Evolutionary conservation across 2,797 vertebrate species (phyloP).

Genomic region (Sylvilagus floridanus): DNA sequence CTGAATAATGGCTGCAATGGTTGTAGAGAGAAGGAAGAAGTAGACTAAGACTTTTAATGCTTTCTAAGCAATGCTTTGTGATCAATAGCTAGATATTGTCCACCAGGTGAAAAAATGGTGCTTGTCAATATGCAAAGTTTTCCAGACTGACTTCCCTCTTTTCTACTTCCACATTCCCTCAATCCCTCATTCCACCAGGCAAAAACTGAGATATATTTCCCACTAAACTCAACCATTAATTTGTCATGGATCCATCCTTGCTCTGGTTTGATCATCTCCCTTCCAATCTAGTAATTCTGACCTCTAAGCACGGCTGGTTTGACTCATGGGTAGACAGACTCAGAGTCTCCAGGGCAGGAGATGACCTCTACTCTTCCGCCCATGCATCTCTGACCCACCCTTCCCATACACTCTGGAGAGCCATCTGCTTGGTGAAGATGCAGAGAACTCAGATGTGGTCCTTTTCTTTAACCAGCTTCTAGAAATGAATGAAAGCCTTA

Average conservation of each 20-base stretch:
- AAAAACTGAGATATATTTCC: background rate
- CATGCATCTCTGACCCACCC: too few species aligned
- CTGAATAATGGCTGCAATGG: background rate
- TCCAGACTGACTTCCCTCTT: background rate
- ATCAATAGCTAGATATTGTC: background rate
- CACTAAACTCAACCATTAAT: background rate
- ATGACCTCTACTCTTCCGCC: background rate
- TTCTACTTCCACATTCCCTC: background rate
- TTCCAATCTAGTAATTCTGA: background rate
- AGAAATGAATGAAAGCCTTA: background rate
- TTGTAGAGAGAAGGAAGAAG: background rate
- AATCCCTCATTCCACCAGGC: background rate
- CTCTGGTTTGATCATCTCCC: background rate
- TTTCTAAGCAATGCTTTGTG: background rate
- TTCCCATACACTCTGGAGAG: background rate
- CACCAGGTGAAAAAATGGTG: background rate
- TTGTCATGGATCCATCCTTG: background rate
- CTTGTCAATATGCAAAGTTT: background rate
- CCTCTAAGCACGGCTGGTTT: too few species aligned
- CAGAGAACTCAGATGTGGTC: background rate
- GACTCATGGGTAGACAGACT: background rate
- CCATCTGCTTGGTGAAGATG: background rate
- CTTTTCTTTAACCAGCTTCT: background rate
- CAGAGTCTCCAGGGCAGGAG: background rate
- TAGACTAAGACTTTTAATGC: background rate